Evolutionary conservation across 2,888 invertebrate genomes (phyloP), one percentile per base, ranked within the genome.

Genomic region (Plutella xylostella): DNA sequence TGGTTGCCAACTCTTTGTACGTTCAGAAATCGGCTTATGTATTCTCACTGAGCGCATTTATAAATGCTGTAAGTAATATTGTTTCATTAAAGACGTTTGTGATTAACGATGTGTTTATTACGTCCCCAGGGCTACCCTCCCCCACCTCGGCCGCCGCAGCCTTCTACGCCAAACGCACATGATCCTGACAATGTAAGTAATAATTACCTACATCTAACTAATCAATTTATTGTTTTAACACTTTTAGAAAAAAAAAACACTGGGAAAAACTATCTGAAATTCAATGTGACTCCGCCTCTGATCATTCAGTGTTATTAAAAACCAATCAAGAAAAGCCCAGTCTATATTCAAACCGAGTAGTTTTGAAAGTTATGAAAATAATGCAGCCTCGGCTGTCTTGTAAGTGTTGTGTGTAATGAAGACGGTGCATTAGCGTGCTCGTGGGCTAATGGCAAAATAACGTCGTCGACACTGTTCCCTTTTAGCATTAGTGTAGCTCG

Each of bases 151-250:
- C 91, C 90, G 51, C 87, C 90, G 55, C 90, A 90, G 72, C 88
- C 91, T 62, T 91, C 91, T 64, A 91, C 91, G 55, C 91, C 91
- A 55, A 91, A 91, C 75, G 87, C 91, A 61, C 91, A 91, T 72
- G 90, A 89, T 68, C 91, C 91, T 54, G 91, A 92, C 70, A 87
- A 89, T 80, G 91, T 91, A 80, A 89, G 90, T 88, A 47, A 22
- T 20, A 42, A 46, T n/a, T n/a, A n/a, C n/a, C n/a, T n/a, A n/a
- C n/a, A n/a, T n/a, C n/a, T n/a, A n/a, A n/a, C n/a, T n/a, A n/a
- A n/a, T n/a, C n/a, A n/a, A n/a, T n/a, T n/a, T n/a, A n/a, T n/a
- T n/a, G n/a, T n/a, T n/a, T n/a, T n/a, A n/a, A n/a, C n/a, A n/a
- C n/a, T n/a, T n/a, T n/a, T n/a, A n/a, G n/a, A n/a, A n/a, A n/a